Base-by-base conservation (phyloP, 2,797 vertebrate species). In the Podarcis siculus region DNA sequence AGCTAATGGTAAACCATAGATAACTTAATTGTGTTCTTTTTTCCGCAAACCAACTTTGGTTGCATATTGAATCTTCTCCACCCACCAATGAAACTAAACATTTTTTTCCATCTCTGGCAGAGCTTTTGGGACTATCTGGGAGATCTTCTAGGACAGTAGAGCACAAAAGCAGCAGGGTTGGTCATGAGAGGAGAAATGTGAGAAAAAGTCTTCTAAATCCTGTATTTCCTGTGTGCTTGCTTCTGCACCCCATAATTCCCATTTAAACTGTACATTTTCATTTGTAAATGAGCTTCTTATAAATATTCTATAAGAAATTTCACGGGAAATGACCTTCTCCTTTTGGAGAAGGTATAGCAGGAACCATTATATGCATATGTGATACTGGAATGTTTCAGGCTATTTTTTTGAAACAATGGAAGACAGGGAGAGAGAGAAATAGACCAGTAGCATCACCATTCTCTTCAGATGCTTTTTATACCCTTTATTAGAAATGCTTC, bases 401-500 rank as follows among this genome's bases (percentile, higher is more conserved):
- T 91, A 25, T 75, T 69, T 37, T 82, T 94, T 79, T 93, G 78
- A 45, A 45, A 82, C 73, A 86, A 90, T 13, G 89, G 89, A 89
- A 90, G 7, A 23, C 4, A 55, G 5, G 8, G 79, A 9, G 80
- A 90, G 90, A 92, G n/a, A 32, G 87, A 82, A 85, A 55, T 55
- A 55, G 49, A 55, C 49, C 88, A 78, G 76, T 77, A 82, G n/a
- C 0, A 0, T 37, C 89, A 86, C 30, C 71, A 86, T 91, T 91
- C 87, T 92, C 90, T 91, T 75, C 80, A 92, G 93, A 79, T 30
- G 89, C 25, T 87, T 75, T 89, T 55, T 55, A 84, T 85, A 49
- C 73, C 72, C 39, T 67, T 91, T 86, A 83, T 67, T 92, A 92
- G 66, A 79, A 86, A 67, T 39, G 21, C 58, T 90, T 64, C 30